These are phyloP conservation scores for Pangasius krempfi DNA, from an alignment of 2,797 vertebrate species.

Conservation along the genomic window DNA sequence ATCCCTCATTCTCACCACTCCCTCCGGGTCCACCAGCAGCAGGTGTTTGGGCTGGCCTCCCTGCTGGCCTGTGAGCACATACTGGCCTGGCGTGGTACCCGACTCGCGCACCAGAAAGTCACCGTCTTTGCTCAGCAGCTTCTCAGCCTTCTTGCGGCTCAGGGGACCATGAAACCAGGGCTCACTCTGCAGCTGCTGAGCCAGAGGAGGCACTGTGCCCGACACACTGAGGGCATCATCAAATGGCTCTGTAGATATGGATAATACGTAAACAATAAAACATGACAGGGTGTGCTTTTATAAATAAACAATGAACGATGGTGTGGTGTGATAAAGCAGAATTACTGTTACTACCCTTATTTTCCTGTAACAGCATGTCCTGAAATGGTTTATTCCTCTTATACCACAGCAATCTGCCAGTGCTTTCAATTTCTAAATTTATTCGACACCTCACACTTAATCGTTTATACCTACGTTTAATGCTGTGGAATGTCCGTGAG, in stretches of 20 bases:
- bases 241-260: slow-evolving; percentile 83
- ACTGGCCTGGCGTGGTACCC: slow-evolving; percentile 92
- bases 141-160: slow-evolving; percentile 89
- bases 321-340: neutral
- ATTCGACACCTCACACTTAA: neutral
- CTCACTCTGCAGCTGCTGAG: slow-evolving; percentile 90
- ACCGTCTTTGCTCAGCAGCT: slow-evolving; percentile 86
- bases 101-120: slow-evolving; percentile 97
- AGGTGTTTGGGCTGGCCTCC: slow-evolving; percentile 93
- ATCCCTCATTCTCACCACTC: slow-evolving; percentile 84
- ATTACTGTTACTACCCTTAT: neutral
- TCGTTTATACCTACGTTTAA: neutral
- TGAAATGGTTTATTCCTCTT: neutral
- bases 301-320: neutral
- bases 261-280: neutral
- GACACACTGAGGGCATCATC: slow-evolving; percentile 88
- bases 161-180: slow-evolving; percentile 94
- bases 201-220: slow-evolving; percentile 80
- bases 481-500: neutral
- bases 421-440: neutral
- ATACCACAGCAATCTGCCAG: neutral
- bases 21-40: slow-evolving; percentile 94
- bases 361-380: neutral
- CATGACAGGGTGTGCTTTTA: neutral
- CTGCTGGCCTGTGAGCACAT: slow-evolving; percentile 94